A percentile compares a stretch with the other conserved stretches of the same genome.
Conservation (phyloP, 2,888 invertebrate genomes). For the Apamea crenata region DNA sequence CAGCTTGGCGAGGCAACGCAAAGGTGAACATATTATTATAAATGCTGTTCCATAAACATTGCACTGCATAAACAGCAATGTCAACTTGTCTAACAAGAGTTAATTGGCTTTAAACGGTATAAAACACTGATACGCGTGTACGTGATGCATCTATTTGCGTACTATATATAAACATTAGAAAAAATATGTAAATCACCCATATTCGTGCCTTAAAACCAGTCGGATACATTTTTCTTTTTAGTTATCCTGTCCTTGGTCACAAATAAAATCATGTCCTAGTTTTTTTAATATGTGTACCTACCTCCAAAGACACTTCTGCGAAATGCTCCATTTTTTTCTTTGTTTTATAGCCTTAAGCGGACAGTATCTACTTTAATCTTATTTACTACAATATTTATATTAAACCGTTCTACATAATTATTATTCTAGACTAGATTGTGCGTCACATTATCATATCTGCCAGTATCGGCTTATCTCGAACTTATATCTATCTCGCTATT, state of each 20-base stretch:
- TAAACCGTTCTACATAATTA: neutral
- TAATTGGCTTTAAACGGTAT: slow-evolving; percentile 61
- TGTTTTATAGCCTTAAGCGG: neutral
- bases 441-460: slow-evolving; percentile 13
- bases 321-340: neutral
- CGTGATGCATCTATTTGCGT: slow-evolving; percentile 33
- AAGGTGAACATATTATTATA: slow-evolving; percentile 27
- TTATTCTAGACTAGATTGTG: neutral
- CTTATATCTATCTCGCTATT: slow-evolving; percentile 26
- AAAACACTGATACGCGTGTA: slow-evolving; percentile 49
- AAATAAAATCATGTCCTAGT: neutral
- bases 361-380: neutral
- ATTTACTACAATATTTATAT: neutral
- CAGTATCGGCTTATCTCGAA: slow-evolving; percentile 31
- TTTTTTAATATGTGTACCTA: neutral
- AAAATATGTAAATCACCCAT: slow-evolving; percentile 23
- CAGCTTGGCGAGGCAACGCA: slow-evolving; percentile 10
- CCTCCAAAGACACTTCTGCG: neutral
- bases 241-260: neutral
- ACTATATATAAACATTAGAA: slow-evolving; percentile 4
- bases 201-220: neutral
- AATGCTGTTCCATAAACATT: slow-evolving; percentile 25
- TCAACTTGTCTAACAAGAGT: slow-evolving; percentile 64
- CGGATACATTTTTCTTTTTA: neutral
- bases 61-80: slow-evolving; percentile 44